Evolutionary conservation across 2,797 vertebrate species (phyloP).

Genomic region (Lateolabrax maculatus): DNA sequence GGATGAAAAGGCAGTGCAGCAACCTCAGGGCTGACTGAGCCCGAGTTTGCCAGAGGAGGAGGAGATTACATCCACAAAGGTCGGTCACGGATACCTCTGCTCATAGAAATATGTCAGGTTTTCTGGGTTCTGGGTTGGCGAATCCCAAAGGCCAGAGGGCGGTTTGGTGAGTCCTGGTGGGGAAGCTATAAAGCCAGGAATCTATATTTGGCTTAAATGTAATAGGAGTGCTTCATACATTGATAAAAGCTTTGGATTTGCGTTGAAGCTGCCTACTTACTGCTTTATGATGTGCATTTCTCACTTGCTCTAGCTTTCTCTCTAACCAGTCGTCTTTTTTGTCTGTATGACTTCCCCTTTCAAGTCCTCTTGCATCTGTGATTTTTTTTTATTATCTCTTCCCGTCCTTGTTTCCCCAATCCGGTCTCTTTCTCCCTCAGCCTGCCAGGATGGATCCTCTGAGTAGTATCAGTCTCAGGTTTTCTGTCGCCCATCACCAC

Average conservation of each 20-base stretch:
- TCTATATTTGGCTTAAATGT: slow-evolving; percentile 23
- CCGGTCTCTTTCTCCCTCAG: neutral
- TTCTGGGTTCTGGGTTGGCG: too few species aligned
- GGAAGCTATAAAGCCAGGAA: slow-evolving; percentile 22
- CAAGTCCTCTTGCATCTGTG: neutral
- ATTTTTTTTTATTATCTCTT: neutral
- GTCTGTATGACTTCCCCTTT: neutral
- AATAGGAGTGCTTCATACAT: slow-evolving; percentile 1
- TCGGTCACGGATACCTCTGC: slow-evolving; percentile 7
- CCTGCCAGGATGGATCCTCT: slow-evolving; percentile 25
- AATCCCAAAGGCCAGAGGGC: too few species aligned
- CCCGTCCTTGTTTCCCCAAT: neutral
- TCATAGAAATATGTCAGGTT: slow-evolving; percentile 44
- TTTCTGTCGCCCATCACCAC: slow-evolving; percentile 53
- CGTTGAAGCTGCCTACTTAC: neutral
- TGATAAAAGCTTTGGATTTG: slow-evolving; percentile 8
- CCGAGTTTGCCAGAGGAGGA: slow-evolving; percentile 27
- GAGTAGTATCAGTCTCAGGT: slow-evolving; percentile 25
- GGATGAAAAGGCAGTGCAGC: slow-evolving; percentile 53
- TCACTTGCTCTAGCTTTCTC: neutral
- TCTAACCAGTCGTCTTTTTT: neutral
- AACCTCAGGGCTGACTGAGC: slow-evolving; percentile 55
- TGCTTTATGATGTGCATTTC: neutral
- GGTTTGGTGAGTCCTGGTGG: slow-evolving; percentile 15
- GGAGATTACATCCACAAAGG: slow-evolving; percentile 59